Percentiles rank a stretch among this genome's conserved stretches.
Conservation (phyloP, 2,797 vertebrate genomes). For the Eulemur rubriventer region DNA sequence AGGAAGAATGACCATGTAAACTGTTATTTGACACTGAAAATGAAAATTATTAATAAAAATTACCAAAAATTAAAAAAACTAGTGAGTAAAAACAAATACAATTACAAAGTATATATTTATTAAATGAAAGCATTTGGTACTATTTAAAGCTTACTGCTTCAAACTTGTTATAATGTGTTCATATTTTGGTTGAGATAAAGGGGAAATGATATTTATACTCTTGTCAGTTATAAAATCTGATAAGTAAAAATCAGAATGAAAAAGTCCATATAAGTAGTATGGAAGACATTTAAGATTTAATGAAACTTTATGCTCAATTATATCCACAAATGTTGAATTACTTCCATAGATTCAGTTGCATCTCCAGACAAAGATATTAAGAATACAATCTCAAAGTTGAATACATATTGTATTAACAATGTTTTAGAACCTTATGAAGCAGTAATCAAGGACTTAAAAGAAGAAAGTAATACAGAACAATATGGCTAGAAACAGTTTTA, state of each 20-base stretch:
- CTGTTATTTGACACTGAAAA: constrained; percentile 28
- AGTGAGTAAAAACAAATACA: neutral
- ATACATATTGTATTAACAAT: constrained; percentile 67
- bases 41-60: neutral
- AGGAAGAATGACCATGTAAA: neutral
- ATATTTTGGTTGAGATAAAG: constrained; percentile 24
- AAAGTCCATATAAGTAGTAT: neutral
- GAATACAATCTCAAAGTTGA: constrained; percentile 74
- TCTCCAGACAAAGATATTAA: constrained; percentile 68
- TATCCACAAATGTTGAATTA: constrained; percentile 58
- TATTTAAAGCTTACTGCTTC: constrained; percentile 10
- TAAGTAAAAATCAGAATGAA: constrained; percentile 38
- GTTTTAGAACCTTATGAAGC: constrained; percentile 64
- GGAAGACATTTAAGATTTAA: constrained; percentile 44
- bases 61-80: neutral
- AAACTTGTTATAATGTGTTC: neutral
- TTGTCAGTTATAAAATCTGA: neutral
- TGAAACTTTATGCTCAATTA: constrained; percentile 63
- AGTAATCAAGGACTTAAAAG: constrained; percentile 58
- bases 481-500: constrained; percentile 52
- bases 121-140: neutral
- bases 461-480: constrained; percentile 61
- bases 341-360: constrained; percentile 50
- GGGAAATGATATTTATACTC: neutral
- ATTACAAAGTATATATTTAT: neutral